Conservation (phyloP, 2,888 invertebrate species). For the Amaurobius ferox region DNA sequence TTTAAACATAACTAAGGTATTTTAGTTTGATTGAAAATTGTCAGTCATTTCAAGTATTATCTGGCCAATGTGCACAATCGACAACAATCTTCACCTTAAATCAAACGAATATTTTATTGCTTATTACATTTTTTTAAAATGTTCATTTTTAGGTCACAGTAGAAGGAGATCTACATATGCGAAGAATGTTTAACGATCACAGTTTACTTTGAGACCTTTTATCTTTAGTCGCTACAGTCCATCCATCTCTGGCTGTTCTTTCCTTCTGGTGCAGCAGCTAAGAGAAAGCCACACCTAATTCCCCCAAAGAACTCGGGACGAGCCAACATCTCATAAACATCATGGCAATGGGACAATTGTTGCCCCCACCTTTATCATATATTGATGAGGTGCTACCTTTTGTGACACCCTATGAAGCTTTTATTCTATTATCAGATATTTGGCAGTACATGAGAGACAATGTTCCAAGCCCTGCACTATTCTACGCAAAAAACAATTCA, state of each 20-base stretch:
- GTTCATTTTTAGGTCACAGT: conserved; percentile 87
- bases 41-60: too few species aligned
- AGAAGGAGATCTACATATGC: conserved; percentile 92
- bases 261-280: conserved; percentile 83
- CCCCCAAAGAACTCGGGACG: conserved; percentile 78
- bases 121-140: too few species aligned
- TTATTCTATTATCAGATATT: conserved; percentile 87
- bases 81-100: too few species aligned
- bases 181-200: conserved; percentile 86
- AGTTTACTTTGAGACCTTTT: conserved; percentile 89
- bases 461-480: conserved; percentile 77
- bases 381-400: conserved; percentile 78
- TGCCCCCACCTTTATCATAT: conserved; percentile 89
- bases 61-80: too few species aligned
- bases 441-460: conserved; percentile 94
- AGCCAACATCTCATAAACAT: conserved; percentile 86
- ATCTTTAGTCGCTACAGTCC: conserved; percentile 84
- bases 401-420: conserved; percentile 81
- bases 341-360: conserved; percentile 89
- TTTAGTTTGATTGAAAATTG: too few species aligned
- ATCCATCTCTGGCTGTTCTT: conserved; percentile 86
- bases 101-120: too few species aligned
- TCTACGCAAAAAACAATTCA: conserved; percentile 22
- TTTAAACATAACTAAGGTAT: too few species aligned
- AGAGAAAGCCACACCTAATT: conserved; percentile 75